These are phyloP conservation scores for Cyclina sinensis DNA, from an alignment of 1,140 invertebrate genomes.

Conservation along the genomic window DNA sequence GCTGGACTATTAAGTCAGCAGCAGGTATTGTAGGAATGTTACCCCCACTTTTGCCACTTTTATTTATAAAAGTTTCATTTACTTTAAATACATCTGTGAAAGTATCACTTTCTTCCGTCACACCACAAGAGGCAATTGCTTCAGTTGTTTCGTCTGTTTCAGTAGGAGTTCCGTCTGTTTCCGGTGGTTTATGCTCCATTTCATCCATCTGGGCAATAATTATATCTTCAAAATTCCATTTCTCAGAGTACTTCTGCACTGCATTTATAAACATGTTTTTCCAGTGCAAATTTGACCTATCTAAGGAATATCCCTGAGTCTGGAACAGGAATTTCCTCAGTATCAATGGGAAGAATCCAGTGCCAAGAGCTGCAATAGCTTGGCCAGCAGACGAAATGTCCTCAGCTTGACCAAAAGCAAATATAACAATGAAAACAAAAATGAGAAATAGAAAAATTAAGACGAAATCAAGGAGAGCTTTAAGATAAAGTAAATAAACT, in stretches of 20 bases:
- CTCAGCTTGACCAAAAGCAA: conserved; percentile 47
- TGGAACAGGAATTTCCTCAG: conserved; percentile 35
- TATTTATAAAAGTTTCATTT: background rate
- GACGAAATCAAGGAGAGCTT: conserved; percentile 11
- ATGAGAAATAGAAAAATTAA: conserved; percentile 22
- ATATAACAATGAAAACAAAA: conserved; percentile 44
- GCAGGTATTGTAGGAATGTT: too few relatives aligned
- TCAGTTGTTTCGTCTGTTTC: background rate
- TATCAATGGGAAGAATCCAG: conserved; percentile 42
- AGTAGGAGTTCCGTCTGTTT: background rate
- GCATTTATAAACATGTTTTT: conserved; percentile 21
- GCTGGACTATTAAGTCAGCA: background rate
- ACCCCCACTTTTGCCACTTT: background rate
- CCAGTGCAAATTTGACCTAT: conserved; percentile 41
- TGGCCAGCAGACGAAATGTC: conserved; percentile 42
- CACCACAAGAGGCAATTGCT: background rate
- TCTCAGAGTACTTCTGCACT: background rate
- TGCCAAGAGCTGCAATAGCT: conserved; percentile 27
- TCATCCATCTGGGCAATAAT: background rate
- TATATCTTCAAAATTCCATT: conserved; percentile 32
- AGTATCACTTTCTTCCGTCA: too few relatives aligned
- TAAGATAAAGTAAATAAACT: conserved; percentile 26
- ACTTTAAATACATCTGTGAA: background rate
- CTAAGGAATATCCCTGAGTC: background rate
- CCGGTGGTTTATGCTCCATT: background rate